Percentiles rank a stretch among this genome's conserved stretches.
These are phyloP conservation scores for Danio choprae DNA, from an alignment of 2,797 vertebrate species.

Conservation along the genomic window DNA sequence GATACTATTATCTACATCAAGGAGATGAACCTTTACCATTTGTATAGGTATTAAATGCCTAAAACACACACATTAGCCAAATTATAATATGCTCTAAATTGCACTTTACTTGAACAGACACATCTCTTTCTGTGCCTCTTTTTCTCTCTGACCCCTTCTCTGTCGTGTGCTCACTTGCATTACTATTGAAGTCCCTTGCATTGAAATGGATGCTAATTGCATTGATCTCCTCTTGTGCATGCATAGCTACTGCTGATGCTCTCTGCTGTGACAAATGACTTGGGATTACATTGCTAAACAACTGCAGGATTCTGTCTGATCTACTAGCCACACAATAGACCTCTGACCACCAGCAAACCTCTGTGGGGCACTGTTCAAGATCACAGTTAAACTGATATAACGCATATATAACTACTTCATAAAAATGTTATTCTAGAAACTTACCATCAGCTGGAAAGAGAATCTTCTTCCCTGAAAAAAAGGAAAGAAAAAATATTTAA, in stretches of 20 bases:
- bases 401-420: not conserved
- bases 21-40: not conserved
- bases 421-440: too few species aligned
- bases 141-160: slow-evolving; percentile 44
- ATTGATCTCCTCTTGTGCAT: slow-evolving; percentile 64
- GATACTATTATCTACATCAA: not conserved
- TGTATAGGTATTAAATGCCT: not conserved
- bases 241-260: slow-evolving; percentile 41
- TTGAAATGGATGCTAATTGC: slow-evolving; percentile 53
- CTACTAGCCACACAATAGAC: slow-evolving; percentile 28
- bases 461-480: too few species aligned
- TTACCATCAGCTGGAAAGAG: not conserved
- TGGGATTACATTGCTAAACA: slow-evolving; percentile 47
- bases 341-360: slow-evolving; percentile 25
- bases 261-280: slow-evolving; percentile 53
- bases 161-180: slow-evolving; percentile 53
- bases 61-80: slow-evolving; percentile 1
- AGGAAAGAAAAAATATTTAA: too few species aligned
- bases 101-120: slow-evolving; percentile 24
- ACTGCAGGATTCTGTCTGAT: slow-evolving; percentile 33
- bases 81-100: slow-evolving; percentile 14
- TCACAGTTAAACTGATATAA: not conserved
- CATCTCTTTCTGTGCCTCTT: slow-evolving; percentile 2
- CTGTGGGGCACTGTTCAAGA: not conserved
- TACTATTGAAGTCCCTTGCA: slow-evolving; percentile 54